Evolutionary conservation across 2,797 vertebrate species (phyloP).

Genomic region (Pangasius mekongensis): DNA sequence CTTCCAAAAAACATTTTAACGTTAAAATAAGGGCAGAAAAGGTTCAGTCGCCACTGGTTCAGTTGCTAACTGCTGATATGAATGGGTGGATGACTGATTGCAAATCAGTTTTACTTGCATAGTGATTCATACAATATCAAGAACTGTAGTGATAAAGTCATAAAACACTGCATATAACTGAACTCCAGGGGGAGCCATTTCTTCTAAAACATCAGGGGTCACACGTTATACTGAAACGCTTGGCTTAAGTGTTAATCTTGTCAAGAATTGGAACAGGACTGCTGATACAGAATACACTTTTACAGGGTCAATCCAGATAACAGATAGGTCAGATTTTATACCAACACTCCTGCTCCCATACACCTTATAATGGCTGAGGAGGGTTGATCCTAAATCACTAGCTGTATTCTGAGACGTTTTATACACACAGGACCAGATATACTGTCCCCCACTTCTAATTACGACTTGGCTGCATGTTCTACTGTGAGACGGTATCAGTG

Average conservation of each 20-base stretch:
- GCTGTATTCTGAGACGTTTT: neutral
- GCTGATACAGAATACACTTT: neutral
- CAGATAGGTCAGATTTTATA: neutral
- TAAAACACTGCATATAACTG: neutral
- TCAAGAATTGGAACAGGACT: neutral
- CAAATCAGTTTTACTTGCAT: conserved; percentile 30
- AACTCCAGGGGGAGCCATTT: conserved; percentile 40
- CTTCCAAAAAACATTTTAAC: neutral
- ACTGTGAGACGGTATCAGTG: neutral
- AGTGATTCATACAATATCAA: neutral
- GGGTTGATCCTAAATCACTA: neutral
- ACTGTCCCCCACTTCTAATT: neutral
- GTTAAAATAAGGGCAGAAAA: neutral
- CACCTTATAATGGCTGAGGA: neutral
- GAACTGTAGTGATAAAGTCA: conserved; percentile 5
- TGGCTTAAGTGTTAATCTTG: neutral
- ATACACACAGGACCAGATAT: neutral
- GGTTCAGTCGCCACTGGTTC: neutral
- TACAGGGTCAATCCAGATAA: neutral
- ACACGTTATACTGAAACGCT: neutral
- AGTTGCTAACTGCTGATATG: neutral
- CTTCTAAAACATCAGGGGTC: neutral
- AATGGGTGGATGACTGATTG: conserved; percentile 2
- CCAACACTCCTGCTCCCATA: neutral
- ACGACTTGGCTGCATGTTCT: neutral